These are phyloP conservation scores for Caenorhabditis tropicalis DNA, from an alignment of 1,140 invertebrate species.

Conservation along the genomic window DNA sequence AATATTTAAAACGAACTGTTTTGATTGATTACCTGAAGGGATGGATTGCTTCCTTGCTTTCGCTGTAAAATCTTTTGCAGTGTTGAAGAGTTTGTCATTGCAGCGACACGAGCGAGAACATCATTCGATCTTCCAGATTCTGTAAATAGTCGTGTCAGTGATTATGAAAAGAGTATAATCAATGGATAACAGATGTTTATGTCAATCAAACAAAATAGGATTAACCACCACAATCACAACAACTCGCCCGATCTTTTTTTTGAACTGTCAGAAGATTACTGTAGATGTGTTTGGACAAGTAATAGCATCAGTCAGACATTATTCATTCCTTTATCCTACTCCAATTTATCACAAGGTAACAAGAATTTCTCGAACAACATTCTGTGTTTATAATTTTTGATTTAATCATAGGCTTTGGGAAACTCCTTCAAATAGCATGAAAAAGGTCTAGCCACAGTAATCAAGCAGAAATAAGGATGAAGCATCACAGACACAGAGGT, in stretches of 20 bases:
- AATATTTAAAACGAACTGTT: neutral
- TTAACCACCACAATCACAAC: neutral
- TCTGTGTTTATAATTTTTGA: no score
- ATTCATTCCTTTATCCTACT: no score
- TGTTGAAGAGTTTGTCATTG: neutral
- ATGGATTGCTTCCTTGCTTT: slow-evolving; percentile 29
- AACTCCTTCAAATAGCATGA: neutral
- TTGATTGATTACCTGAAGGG: neutral
- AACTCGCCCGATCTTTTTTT: neutral
- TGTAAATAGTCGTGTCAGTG: neutral
- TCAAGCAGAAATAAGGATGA: neutral
- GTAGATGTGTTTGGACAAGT: no score
- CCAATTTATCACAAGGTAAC: no score
- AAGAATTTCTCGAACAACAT: no score
- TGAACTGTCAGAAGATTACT: neutral
- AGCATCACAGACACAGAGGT: neutral
- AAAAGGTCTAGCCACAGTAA: neutral
- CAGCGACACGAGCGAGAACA: slow-evolving; percentile 6
- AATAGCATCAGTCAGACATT: no score
- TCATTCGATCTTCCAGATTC: slow-evolving; percentile 12
- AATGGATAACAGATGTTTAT: neutral
- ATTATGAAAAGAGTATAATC: neutral
- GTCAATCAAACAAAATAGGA: neutral
- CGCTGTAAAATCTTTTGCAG: neutral
- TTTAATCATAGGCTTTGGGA: no score